Evolutionary conservation across 2,888 invertebrate genomes (phyloP), one percentile per base, ranked within the genome.

Genomic region (Tenthredo amoena): DNA sequence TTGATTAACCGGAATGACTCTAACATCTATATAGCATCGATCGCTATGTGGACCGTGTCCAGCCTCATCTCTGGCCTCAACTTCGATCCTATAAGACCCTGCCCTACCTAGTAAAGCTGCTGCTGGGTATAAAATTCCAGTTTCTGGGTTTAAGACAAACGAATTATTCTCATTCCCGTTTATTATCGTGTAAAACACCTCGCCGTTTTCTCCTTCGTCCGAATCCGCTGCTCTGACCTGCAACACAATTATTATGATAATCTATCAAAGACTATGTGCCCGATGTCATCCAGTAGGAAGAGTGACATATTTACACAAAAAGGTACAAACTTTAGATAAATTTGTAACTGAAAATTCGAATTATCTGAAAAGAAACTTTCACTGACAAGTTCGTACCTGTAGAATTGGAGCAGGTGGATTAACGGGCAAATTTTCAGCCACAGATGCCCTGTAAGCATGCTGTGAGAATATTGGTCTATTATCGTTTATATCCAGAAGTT

Each of bases 401-500:
- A 98, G 92, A 81, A 99, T 96, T 0, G 97, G 96, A 0, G 98
- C 96, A 0, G 98, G 97, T 0, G 98, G 97, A 91, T 96, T 96
- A 26, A 97, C 93, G 15, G 97, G 96, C 0, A 97, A 95, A 92
- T 98, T 98, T 92, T 98, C 98, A 0, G 97, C 97, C 18, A 98
- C 97, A 0, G 96, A 97, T 0, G 97, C 96, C 89, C 96, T 96
- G 93, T 98, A 98, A 10, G 95, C 95, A 76, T 96, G 95, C 88
- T 97, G 96, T 0, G 95, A 96, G 93, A 99, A 99, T 72, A 96
- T 94, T 0, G 99, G 99, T 0, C 96, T 94, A 93, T 98, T 98
- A 93, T 99, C 98, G 93, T 99, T 98, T n/a, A 97, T 96, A 92
- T 99, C 98, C 40, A 95, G 91, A 12, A 98, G 95, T 92, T 96